phyloP scores from a whole-genome alignment of 2,888 invertebrate genomes.

The Tachina fera region DNA sequence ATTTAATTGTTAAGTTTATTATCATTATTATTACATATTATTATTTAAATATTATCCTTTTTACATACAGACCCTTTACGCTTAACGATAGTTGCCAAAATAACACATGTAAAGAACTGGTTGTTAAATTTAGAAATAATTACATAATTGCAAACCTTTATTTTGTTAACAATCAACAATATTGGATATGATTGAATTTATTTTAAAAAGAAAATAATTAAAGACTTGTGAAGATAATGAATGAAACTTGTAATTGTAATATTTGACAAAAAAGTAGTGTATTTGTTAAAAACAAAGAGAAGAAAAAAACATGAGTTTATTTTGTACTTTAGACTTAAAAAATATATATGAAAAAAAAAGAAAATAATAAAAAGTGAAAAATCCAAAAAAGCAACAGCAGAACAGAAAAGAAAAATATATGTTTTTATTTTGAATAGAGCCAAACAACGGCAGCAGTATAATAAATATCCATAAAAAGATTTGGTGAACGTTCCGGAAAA shows the following conservation, averaged over 20 bases:
- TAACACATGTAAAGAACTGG: slow-evolving; percentile 47
- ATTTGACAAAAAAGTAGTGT: slow-evolving; percentile 49
- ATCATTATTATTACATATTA: slow-evolving; percentile 26
- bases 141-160: background rate
- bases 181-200: slow-evolving; percentile 6
- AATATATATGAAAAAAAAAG: slow-evolving; percentile 32
- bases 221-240: slow-evolving; percentile 41
- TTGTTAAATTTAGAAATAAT: slow-evolving; percentile 49
- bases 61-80: slow-evolving; percentile 22
- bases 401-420: slow-evolving; percentile 9
- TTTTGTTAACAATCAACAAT: background rate
- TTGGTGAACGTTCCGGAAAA: too few relatives aligned
- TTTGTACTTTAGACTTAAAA: slow-evolving; percentile 69
- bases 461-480: too few relatives aligned
- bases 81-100: slow-evolving; percentile 51
- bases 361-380: slow-evolving; percentile 43
- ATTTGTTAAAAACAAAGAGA: slow-evolving; percentile 43
- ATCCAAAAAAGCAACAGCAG: slow-evolving; percentile 56
- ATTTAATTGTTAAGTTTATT: slow-evolving; percentile 57
- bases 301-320: slow-evolving; percentile 65
- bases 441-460: too few relatives aligned
- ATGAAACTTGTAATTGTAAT: slow-evolving; percentile 64
- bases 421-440: slow-evolving; percentile 8
- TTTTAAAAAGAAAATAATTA: slow-evolving; percentile 37
- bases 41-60: slow-evolving; percentile 27